These are phyloP conservation scores for Bellardia pandia DNA, from an alignment of 2,888 invertebrate genomes.

Conservation along the genomic window DNA sequence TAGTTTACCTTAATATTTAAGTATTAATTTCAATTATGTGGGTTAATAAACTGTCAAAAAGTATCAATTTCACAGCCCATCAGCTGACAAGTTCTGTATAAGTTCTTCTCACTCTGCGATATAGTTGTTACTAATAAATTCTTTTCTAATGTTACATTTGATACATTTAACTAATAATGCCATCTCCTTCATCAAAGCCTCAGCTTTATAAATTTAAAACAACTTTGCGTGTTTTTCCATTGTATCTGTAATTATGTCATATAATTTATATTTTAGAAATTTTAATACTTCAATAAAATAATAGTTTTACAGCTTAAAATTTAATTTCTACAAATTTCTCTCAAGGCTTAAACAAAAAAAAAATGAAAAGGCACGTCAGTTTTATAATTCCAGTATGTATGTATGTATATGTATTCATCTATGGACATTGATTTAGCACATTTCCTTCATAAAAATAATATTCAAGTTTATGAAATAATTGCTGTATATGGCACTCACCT, in stretches of 20 bases:
- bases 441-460: background rate
- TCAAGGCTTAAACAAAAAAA: background rate
- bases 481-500: too few species aligned
- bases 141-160: background rate
- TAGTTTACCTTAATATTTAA: too few species aligned
- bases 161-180: background rate
- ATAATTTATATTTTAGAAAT: constrained; percentile 31
- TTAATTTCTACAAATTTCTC: constrained; percentile 3
- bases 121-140: background rate
- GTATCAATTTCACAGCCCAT: too few species aligned
- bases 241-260: constrained; percentile 37
- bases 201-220: background rate
- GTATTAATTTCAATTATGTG: too few species aligned
- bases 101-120: too few species aligned
- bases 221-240: constrained; percentile 13
- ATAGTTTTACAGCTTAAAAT: background rate
- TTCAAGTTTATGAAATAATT: background rate
- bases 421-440: background rate
- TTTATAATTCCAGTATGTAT: background rate
- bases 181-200: background rate
- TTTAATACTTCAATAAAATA: constrained; percentile 35
- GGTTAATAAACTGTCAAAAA: too few species aligned
- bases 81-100: too few species aligned
- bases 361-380: background rate
- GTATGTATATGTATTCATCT: background rate